Evolutionary conservation across 2,888 invertebrate species (phyloP).

Genomic region (Acheta domesticus): DNA sequence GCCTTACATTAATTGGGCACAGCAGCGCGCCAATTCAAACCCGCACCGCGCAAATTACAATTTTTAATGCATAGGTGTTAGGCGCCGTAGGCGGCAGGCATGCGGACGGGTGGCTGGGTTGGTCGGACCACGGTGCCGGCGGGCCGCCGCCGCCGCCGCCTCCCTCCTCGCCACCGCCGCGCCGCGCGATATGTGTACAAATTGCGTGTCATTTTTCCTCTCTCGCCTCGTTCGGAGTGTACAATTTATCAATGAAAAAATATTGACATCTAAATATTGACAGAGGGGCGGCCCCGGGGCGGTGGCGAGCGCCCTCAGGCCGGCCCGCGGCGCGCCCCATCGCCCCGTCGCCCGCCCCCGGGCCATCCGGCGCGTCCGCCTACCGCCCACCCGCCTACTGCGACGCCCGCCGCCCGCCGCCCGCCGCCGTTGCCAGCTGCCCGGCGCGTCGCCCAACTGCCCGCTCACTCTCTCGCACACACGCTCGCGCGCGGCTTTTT

Average conservation of each 20-base stretch:
- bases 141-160: too few species aligned
- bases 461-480: not conserved
- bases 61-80: conserved; percentile 18
- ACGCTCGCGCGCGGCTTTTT: not conserved
- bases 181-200: conserved; percentile 10
- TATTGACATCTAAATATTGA: conserved; percentile 18
- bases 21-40: not conserved
- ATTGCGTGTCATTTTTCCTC: conserved; percentile 18
- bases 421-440: not conserved
- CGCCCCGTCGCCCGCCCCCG: not conserved
- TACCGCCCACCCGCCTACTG: not conserved
- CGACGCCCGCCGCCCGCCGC: too few species aligned
- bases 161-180: not conserved
- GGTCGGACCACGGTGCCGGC: too few species aligned
- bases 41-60: conserved; percentile 1
- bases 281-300: not conserved
- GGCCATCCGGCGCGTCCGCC: not conserved
- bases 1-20: not conserved
- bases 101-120: too few species aligned
- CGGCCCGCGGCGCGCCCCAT: not conserved
- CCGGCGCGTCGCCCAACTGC: not conserved
- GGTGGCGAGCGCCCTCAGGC: not conserved
- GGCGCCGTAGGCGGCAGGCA: not conserved
- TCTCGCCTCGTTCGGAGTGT: conserved; percentile 10
- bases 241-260: conserved; percentile 18